Percentiles rank a stretch among this genome's conserved stretches.
Conservation (phyloP, 1,140 invertebrate species). For the Drosophila sp. region DNA sequence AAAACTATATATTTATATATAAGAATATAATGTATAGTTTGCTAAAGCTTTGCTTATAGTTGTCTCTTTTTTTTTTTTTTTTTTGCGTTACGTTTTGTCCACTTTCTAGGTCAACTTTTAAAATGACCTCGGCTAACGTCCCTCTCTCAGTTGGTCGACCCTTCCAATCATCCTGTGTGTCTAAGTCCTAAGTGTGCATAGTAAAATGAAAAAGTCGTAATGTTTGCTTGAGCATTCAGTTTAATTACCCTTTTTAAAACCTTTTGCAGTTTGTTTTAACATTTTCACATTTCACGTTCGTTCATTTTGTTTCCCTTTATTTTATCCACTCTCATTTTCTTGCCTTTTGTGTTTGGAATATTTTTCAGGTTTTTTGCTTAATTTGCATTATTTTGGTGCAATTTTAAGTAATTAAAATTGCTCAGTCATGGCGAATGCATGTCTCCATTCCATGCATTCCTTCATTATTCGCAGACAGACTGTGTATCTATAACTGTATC, state of each 20-base stretch:
- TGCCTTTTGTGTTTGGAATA: background rate
- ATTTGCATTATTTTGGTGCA: conserved; percentile 49
- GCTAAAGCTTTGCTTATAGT: background rate
- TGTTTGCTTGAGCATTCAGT: conserved; percentile 65
- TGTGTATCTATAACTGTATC: conserved; percentile 4
- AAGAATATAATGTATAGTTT: background rate
- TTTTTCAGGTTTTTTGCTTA: conserved; percentile 20
- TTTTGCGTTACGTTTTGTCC: conserved; percentile 28
- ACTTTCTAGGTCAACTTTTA: conserved; percentile 64
- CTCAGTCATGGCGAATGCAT: conserved; percentile 44
- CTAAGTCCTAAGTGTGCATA: background rate
- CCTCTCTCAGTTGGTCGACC: conserved; percentile 7
- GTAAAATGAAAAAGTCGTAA: conserved; percentile 24
- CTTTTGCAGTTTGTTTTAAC: conserved; percentile 55
- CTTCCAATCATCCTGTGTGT: conserved; percentile 11
- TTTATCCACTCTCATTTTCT: background rate
- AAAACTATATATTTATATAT: background rate
- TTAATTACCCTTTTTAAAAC: conserved; percentile 60
- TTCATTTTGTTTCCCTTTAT: conserved; percentile 6
- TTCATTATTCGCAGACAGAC: conserved; percentile 1
- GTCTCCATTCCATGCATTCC: background rate
- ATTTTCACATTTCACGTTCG: conserved; percentile 40
- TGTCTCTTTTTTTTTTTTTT: conserved; percentile 18
- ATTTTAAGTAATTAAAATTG: conserved; percentile 71
- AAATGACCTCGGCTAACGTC: conserved; percentile 12